A percentile compares a stretch with the other conserved stretches of the same genome.
phyloP scores from a whole-genome alignment of 2,888 invertebrate species.

The Sarcophaga carnaria region DNA sequence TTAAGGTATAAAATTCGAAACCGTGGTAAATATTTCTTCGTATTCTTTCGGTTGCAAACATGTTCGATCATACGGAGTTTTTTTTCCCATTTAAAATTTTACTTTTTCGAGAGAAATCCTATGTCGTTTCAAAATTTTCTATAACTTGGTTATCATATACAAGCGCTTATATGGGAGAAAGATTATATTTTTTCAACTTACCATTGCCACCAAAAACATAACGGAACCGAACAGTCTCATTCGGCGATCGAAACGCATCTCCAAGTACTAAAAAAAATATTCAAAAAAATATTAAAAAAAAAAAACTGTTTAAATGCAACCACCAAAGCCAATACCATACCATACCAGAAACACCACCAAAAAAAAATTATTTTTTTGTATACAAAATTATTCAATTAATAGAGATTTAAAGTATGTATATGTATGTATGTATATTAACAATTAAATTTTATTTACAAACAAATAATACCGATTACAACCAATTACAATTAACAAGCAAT shows the following conservation, averaged over 20 bases:
- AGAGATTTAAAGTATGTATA: not conserved
- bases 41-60: too few species aligned
- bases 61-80: too few species aligned
- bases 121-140: not conserved
- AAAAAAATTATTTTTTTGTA: not conserved
- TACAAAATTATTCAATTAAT: too few species aligned
- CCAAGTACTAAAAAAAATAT: slow-evolving; percentile 85
- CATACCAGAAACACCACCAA: not conserved
- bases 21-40: too few species aligned
- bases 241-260: slow-evolving; percentile 86
- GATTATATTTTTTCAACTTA: slow-evolving; percentile 81
- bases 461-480: not conserved
- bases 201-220: slow-evolving; percentile 86
- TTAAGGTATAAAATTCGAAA: too few species aligned
- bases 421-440: not conserved
- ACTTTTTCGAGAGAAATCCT: too few species aligned
- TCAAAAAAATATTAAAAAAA: not conserved
- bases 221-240: slow-evolving; percentile 87
- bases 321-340: not conserved
- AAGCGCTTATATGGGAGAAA: too few species aligned
- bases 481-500: not conserved
- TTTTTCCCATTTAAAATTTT: too few species aligned
- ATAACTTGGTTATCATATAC: not conserved
- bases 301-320: not conserved
- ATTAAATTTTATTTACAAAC: not conserved